Base-by-base conservation (phyloP, 2,888 invertebrate species). In the Drosophila paranaensis region DNA sequence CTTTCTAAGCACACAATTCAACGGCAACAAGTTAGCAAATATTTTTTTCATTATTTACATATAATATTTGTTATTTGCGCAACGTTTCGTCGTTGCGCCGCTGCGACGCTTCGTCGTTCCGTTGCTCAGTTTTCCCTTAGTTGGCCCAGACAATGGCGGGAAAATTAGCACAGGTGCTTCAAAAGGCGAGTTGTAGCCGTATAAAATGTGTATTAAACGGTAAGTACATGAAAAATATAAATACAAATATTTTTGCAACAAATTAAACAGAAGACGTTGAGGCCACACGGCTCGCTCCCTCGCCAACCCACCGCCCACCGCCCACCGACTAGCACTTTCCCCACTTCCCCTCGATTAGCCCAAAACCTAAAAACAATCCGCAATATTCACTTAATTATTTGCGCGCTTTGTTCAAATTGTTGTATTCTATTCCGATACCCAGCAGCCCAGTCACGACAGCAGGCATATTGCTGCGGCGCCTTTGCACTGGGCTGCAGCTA, bases 151-250 rank as follows among this genome's bases (percentile, higher is more conserved):
- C 87, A 84, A 84, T 83, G 74, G 71, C 81, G 79, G 69, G 87
- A 86, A 81, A 84, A 86, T 84, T 84, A 84, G 87, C 81, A 84
- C 83, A 84, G 83, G 81, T 84, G 83, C 71, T 75, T 51, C 20
- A 71, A 58, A 68, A 66, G 67, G 53, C 39, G 50, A 51, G 30
- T 30, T 53, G 39, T 53, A 60, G 61, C 50, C 67, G 51, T 46
- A 72, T 77, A 71, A 77, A 71, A 74, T 66, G 71, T 63, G 63
- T 79, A 76, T 73, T 79, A 79, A 79, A 79, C 77, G 79, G 67
- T 81, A 77, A 77, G 79, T 83, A 69, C 64, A 77, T 81, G 71
- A 79, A 77, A 79, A 83, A 70, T 75, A 78, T 66, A 81, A 82
- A 77, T 60, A 77, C 77, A 82, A 83, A 86, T 83, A 83, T 83